Evolutionary conservation across 2,888 invertebrate genomes (phyloP), one percentile per base, ranked within the genome.

Genomic region (Brachyopa scutellaris): DNA sequence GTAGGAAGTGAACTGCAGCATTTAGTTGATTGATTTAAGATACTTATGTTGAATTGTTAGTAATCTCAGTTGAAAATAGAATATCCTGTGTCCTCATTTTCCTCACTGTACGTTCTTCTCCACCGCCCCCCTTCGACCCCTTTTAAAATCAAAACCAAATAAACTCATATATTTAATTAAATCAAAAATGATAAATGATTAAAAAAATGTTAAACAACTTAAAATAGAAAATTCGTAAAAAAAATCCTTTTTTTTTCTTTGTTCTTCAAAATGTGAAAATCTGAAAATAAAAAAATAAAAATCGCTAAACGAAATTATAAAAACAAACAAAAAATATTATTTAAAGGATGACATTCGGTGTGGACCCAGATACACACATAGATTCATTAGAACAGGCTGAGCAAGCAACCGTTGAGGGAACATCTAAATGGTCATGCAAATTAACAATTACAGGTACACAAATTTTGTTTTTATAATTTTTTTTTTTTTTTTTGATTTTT

Each of bases 371-470:
- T 93, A 97, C 97, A 93, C 97, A 97, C 94, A 96, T 97, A 93
- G 97, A 97, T 94, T 96, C 96, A 92, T 95, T 98, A 93, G 97
- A 97, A 93, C 97, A 97, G 93, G 97, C 97, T 91, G 97, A 98
- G 93, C 96, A 95, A 93, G 95, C 97, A 93, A 98, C 98, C 92
- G 96, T 98, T 92, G 98, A 98, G 93, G 98, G 98, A 92, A 98
- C 98, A 90, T 98, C 98, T 92, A 98, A 98, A 93, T 98, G 98
- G 98, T 98, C 98, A 92, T 97, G 97, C 95, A 98, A 98, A 95
- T 97, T 98, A 94, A 97, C 97, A 92, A 98, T 98, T 91, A 98
- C 98, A 97, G 98, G 98, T 98, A 95, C 88, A 87, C 87, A 84
- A 66, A 29, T 45, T 40, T 33, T 40, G 49, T 47, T 73, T 53